These are phyloP conservation scores for Tipula confusa DNA, from an alignment of 2,888 invertebrate genomes.

Conservation along the genomic window DNA sequence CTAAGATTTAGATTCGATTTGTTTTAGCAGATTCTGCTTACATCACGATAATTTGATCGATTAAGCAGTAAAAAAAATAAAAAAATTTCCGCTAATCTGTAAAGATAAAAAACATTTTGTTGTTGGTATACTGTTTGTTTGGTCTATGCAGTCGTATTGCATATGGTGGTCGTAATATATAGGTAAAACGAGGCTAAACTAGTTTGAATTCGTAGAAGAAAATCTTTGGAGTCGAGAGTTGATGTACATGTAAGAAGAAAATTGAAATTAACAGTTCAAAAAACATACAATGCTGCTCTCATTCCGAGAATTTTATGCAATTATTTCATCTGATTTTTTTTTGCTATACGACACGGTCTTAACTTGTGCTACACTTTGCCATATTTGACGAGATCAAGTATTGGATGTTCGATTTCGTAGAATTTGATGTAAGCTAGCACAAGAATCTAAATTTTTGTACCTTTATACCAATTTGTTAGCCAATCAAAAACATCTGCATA, in stretches of 20 bases:
- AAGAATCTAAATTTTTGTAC: no score
- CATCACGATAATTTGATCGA: not conserved
- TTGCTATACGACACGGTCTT: no score
- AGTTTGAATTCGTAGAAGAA: not conserved
- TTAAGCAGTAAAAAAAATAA: not conserved
- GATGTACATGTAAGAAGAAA: not conserved
- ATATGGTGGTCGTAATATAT: not conserved
- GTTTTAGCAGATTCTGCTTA: not conserved
- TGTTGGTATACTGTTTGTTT: not conserved
- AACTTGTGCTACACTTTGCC: no score
- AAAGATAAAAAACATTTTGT: not conserved
- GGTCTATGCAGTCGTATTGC: not conserved
- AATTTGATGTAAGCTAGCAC: no score
- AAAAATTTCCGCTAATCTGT: not conserved
- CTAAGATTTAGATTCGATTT: not conserved
- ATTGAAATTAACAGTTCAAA: not conserved
- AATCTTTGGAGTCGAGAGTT: not conserved
- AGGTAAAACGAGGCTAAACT: not conserved
- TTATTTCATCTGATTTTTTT: not conserved
- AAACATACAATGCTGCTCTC: not conserved
- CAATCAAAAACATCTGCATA: no score
- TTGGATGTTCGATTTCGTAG: no score
- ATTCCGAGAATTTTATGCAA: not conserved
- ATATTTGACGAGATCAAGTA: no score
- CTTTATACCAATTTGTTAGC: no score